Percentiles rank a stretch among this genome's conserved stretches.
These are phyloP conservation scores for Shinisaurus crocodilurus DNA, from an alignment of 2,113 vertebrate genomes.

Conservation along the genomic window DNA sequence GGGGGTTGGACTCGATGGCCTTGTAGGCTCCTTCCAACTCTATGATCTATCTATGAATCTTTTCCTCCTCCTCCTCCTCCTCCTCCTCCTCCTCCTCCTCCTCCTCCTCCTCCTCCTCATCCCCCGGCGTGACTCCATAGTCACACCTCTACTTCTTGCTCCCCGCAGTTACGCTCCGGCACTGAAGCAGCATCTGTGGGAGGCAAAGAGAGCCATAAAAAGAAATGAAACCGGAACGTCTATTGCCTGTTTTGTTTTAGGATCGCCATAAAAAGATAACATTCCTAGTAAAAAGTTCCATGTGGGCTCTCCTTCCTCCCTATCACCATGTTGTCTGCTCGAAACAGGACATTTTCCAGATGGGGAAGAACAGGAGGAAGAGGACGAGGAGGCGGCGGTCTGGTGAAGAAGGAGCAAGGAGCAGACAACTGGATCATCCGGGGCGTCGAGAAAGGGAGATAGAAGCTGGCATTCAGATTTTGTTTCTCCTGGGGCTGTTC, in stretches of 20 bases:
- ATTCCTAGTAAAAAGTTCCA: constrained; percentile 35
- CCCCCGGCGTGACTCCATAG: background rate
- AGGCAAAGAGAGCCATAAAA: background rate
- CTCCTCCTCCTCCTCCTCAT: background rate
- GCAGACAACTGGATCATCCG: no score
- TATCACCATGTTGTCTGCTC: constrained; percentile 43
- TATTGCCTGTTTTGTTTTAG: constrained; percentile 49
- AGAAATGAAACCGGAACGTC: background rate
- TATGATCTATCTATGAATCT: no score
- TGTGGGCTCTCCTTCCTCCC: constrained; percentile 1
- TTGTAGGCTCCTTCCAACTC: no score
- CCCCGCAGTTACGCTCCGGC: fast-evolving
- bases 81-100: no score
- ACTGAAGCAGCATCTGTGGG: background rate
- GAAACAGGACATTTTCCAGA: constrained; percentile 31
- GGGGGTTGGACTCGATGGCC: no score
- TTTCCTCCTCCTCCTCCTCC: no score
- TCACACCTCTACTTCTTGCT: background rate
- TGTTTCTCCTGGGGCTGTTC: background rate
- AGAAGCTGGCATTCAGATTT: no score
- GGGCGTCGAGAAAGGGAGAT: no score
- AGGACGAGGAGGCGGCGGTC: background rate
- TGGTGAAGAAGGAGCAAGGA: fast-evolving
- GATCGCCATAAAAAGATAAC: constrained; percentile 53
- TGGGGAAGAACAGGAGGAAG: constrained; percentile 17